These are phyloP conservation scores for Coreius guichenoti DNA, from an alignment of 2,797 vertebrate genomes.

Conservation along the genomic window DNA sequence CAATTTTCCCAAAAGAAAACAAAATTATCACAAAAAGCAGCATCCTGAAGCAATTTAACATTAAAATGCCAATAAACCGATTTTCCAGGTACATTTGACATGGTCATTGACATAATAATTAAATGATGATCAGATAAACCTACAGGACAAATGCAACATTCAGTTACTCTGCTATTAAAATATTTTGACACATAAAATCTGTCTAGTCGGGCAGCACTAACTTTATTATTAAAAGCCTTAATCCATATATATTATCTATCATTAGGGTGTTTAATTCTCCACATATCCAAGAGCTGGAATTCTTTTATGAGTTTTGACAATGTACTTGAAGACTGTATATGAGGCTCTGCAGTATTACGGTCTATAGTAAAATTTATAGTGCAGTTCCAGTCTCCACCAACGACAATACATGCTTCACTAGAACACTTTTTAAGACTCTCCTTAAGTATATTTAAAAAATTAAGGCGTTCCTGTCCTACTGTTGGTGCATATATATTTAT, in stretches of 20 bases:
- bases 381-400: not conserved
- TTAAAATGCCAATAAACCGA: not conserved
- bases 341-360: not conserved
- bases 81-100: not conserved
- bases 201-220: too few relatives aligned
- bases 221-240: not conserved
- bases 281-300: not conserved
- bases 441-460: not conserved
- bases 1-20: not conserved
- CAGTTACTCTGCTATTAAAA: not conserved
- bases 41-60: not conserved
- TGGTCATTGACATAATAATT: not conserved
- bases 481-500: not conserved
- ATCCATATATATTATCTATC: not conserved
- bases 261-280: constrained; percentile 3
- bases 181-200: constrained; percentile 30
- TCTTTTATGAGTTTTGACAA: not conserved
- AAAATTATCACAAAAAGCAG: not conserved
- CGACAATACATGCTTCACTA: not conserved
- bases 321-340: not conserved
- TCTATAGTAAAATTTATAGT: not conserved
- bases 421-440: not conserved
- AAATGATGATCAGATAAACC: constrained; percentile 39
- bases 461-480: not conserved
- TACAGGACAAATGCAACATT: not conserved